phyloP scores from a whole-genome alignment of 2,888 invertebrate species.

The Hoplodrina ambigua region DNA sequence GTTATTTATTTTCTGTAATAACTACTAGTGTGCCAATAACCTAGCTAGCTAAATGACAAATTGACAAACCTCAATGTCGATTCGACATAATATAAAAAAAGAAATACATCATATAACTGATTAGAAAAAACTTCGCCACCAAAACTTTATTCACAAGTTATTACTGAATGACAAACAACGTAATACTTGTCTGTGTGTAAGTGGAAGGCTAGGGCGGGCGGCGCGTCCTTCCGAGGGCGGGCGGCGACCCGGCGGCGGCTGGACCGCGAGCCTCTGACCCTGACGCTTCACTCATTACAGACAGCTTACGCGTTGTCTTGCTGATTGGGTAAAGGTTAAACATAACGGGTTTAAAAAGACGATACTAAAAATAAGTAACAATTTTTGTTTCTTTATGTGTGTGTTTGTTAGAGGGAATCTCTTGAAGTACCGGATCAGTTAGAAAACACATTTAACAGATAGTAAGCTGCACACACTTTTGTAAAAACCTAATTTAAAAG shows the following conservation, averaged over 20 bases:
- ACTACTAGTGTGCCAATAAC: no score
- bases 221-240: slow-evolving; percentile 70
- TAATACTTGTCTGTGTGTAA: slow-evolving; percentile 22
- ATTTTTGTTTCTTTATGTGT: no score
- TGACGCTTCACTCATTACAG: slow-evolving; percentile 22
- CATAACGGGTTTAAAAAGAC: not conserved
- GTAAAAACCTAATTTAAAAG: no score
- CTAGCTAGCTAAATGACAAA: no score
- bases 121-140: not conserved
- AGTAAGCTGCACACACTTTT: no score
- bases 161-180: slow-evolving; percentile 17
- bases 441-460: not conserved
- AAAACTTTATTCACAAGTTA: not conserved
- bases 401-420: no score
- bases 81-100: no score
- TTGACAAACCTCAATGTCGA: no score
- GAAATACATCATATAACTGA: not conserved
- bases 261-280: slow-evolving; percentile 26
- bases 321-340: not conserved
- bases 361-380: no score
- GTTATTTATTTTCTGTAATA: no score
- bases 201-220: slow-evolving; percentile 68
- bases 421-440: no score
- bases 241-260: slow-evolving; percentile 53
- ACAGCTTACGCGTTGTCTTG: slow-evolving; percentile 8